A percentile compares a stretch with the other conserved stretches of the same genome.
phyloP scores from a whole-genome alignment of 2,888 invertebrate genomes.

The Alitta virens region DNA sequence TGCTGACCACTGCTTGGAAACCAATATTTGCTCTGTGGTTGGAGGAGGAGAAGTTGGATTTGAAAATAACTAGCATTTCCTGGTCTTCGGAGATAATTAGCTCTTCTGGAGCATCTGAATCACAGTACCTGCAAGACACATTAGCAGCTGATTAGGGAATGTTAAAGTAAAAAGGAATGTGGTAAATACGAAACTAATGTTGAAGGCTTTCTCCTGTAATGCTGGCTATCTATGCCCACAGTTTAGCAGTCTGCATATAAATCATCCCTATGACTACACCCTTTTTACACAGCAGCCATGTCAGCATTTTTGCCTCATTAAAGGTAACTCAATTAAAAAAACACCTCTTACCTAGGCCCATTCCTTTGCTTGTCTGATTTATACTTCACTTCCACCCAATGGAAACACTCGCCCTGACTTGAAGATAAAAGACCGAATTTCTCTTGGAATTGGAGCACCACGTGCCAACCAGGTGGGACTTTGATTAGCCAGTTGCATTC shows the following conservation, averaged over 20 bases:
- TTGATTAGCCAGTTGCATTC: conserved; percentile 18
- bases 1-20: background rate
- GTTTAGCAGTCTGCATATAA: too few species aligned
- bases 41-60: background rate
- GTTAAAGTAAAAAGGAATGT: too few species aligned
- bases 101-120: background rate
- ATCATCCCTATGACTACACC: too few species aligned
- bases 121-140: conserved; percentile 7
- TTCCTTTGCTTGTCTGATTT: conserved; percentile 12
- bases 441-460: conserved; percentile 10
- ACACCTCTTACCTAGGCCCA: conserved; percentile 20
- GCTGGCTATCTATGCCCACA: too few species aligned
- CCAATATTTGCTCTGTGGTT: background rate
- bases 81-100: background rate
- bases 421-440: conserved; percentile 18
- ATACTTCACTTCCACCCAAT: conserved; percentile 23
- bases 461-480: background rate
- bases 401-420: conserved; percentile 8
- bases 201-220: too few species aligned
- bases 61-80: conserved; percentile 6
- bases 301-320: background rate
- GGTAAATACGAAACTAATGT: too few species aligned
- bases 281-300: too few species aligned
- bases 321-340: background rate
- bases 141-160: too few species aligned